Conservation (phyloP, 2,888 invertebrate genomes). For the Andrena flavipes region DNA sequence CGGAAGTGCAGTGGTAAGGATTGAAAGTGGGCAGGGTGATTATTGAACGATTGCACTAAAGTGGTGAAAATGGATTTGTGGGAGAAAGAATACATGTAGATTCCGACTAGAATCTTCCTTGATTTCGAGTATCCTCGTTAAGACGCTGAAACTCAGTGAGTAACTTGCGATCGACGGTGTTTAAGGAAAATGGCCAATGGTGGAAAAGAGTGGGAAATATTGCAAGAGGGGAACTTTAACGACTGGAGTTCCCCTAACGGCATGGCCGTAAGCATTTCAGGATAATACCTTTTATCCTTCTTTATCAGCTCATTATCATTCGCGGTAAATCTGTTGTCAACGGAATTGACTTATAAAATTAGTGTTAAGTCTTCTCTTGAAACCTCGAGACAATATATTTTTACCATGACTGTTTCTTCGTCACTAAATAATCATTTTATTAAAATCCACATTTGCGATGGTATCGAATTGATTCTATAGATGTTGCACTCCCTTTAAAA, state of each 20-base stretch:
- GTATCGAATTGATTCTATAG: not conserved
- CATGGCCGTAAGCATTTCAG: conserved; percentile 52
- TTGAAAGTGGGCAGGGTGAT: not conserved
- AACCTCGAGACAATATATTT: not conserved
- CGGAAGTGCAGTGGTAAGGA: not conserved
- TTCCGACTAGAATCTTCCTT: not conserved
- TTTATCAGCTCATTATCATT: conserved; percentile 63
- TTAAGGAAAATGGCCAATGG: conserved; percentile 43
- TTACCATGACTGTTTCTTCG: not conserved
- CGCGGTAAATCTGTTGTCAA: conserved; percentile 6
- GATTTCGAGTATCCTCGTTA: conserved; percentile 12
- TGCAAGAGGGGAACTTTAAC: conserved; percentile 65
- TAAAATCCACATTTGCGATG: not conserved
- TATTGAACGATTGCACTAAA: no score
- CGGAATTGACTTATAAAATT: conserved; percentile 25
- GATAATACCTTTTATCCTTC: conserved; percentile 56
- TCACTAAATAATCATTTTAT: not conserved
- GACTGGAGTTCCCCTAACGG: conserved; percentile 61
- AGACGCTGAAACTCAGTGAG: conserved; percentile 21
- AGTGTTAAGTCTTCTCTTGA: conserved; percentile 7
- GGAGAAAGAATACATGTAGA: no score
- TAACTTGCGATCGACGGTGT: conserved; percentile 47
- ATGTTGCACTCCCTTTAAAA: no score
- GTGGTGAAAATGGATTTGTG: no score
- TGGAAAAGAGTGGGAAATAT: conserved; percentile 58